Base-by-base conservation (phyloP, 2,797 vertebrate species). In the Allobates femoralis region DNA sequence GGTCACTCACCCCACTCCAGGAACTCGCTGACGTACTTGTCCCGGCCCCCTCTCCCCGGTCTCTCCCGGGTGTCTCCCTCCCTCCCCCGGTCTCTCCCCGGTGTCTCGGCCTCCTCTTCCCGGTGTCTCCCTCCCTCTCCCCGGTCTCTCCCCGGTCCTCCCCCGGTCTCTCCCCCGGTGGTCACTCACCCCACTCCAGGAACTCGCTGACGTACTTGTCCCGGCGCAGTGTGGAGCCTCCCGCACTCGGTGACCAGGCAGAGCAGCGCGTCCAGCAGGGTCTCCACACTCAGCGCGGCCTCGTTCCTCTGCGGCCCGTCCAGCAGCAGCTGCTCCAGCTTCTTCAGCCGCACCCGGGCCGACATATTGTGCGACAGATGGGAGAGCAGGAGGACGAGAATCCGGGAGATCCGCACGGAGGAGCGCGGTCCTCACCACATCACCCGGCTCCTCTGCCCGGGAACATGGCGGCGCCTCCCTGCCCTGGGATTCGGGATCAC, bases 191-290 rank as follows among this genome's bases (percentile, higher is more conserved):
- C 97, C 97, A 98, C 85, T 97, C 94, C 93, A 99, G 96, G 93
- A 99, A 99, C 91, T 99, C 97, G n/a, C 93, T 93, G 92, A 99
- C 94, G 86, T 98, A 97, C 91, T 97, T 96, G 94, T 99, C 98
- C 83, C 97, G 94, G 91, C 95, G 95, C 84, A 99, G 93, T 0
- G 97, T 95, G 75, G 95, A 95, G 87, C 94, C 95, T 92, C n/a
- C 94, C 95, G 93, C 94, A 96, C 92, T 99, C 98, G 28, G 95
- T 94, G 92, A 93, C 96, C 79, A 99, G 92, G 90, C 97, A 97
- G 84, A 98, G 91, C 83, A 99, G 94, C 89, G 98, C 95, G 94
- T 99, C 98, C 81, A 99, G 95, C 88, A 99, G 95, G 28, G 97
- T 96, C 95, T 99, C 98, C 91, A 99, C 95, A 84, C 96, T 98